Base-by-base conservation (phyloP, 37 sponge, comb jelly and placozoan species). In the Dysidea cf. avara region DNA sequence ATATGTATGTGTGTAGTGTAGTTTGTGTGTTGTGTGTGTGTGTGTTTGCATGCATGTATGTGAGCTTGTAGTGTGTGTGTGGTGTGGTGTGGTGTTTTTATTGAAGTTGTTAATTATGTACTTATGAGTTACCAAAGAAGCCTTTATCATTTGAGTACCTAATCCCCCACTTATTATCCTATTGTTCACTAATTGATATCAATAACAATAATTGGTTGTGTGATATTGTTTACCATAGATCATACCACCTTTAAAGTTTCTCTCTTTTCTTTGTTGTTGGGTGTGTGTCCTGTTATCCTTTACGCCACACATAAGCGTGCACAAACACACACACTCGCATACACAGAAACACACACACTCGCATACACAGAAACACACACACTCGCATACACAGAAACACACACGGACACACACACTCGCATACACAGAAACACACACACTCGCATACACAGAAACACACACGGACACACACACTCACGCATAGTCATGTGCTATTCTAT, bases 1-100 rank as follows among this genome's bases (percentile, higher is more conserved):
- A 38, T 65, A 9, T 65, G 12, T 13, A 30, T 57, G 59, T 57
- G 46, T 43, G 46, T 43, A 43, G 9, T 57, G 59, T 30, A 26
- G 31, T 57, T 5, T 57, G 31, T 30, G 28, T 57, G 28, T 17
- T 5, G 63, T 56, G 24, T 50, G 25, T 34, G 54, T 38, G 53
- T 52, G 25, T 49, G 50, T 75, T 11, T 75, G 50, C 33, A 14
- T 63, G 50, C 7, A 7, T 63, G 43, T 21, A 66, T 66, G 46
- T 37, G 28, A 24, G 64, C 30, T 7, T 43, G 49, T 43, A 24
- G 21, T 24, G 43, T 67, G 48, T 49, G 48, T 68, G 69, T 49
- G 29, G 16, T 26, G 21, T 59, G 13, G 14, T 18, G 18, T n/a
- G 21, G 62, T 20, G 62, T 18, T 59, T 26, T 13, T 18, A 14